Percentiles rank a stretch among this genome's conserved stretches.
These are phyloP conservation scores for Ophthalmolycus amberensis DNA, from an alignment of 2,113 vertebrate genomes.

Conservation along the genomic window DNA sequence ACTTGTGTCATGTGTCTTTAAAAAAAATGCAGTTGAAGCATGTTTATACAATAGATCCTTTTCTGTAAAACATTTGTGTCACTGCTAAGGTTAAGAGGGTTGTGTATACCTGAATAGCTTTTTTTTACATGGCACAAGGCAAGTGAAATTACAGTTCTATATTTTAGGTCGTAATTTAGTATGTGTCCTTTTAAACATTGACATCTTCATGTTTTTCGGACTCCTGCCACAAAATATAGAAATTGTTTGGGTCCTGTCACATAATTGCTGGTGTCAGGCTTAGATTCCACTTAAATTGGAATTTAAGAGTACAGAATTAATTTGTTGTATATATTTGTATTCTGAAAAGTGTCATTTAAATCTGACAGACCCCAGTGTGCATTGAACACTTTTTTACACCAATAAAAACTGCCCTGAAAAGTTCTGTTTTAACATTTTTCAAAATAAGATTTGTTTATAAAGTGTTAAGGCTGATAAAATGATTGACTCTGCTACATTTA, in stretches of 20 bases:
- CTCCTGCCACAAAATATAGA: slow-evolving; percentile 3
- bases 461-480: neutral
- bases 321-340: slow-evolving; percentile 74
- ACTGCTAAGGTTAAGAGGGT: slow-evolving; percentile 31
- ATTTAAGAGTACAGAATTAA: neutral
- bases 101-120: slow-evolving; percentile 17
- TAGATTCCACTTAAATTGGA: slow-evolving; percentile 1
- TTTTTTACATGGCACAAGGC: slow-evolving; percentile 37
- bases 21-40: slow-evolving; percentile 69
- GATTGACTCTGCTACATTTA: neutral
- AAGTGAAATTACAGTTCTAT: slow-evolving; percentile 30
- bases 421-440: slow-evolving; percentile 5
- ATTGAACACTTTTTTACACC: slow-evolving; percentile 39
- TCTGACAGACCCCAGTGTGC: slow-evolving; percentile 23
- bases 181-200: neutral
- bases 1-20: slow-evolving; percentile 70
- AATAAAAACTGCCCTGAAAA: slow-evolving; percentile 49
- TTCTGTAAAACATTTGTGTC: slow-evolving; percentile 57
- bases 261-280: neutral
- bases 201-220: slow-evolving; percentile 8
- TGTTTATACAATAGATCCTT: slow-evolving; percentile 63
- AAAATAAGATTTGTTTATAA: neutral
- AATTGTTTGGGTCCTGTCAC: slow-evolving; percentile 17
- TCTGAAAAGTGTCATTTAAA: slow-evolving; percentile 48
- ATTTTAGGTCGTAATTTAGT: slow-evolving; percentile 47